Base-by-base conservation (phyloP, 2,888 invertebrate genomes). In the Luperina nickerlii region DNA sequence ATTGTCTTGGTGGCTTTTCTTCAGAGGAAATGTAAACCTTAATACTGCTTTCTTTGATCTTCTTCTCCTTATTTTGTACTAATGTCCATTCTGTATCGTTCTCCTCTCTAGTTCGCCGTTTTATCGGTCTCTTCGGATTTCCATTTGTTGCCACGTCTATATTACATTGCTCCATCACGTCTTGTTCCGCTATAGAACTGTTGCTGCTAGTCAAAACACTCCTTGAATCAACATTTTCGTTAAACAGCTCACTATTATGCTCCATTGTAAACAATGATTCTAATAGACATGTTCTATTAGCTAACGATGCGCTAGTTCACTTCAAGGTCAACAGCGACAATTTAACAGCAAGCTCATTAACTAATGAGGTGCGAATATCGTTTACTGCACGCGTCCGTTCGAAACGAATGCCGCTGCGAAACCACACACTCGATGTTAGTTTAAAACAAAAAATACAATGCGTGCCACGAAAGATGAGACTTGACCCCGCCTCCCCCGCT, bases 181-280 rank as follows among this genome's bases (percentile, higher is more conserved):
- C 71, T 71, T 71, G 57, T 24, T 60, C 57, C 13, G 27, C n/a
- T 32, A 69, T 11, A 32, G 42, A 71, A 60, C 18, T 60, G 42
- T n/a, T 71, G 15, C 42, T 60, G 71, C 42, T 42, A 38, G 24
- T 71, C 38, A 71, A 38, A n/a, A 71, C 71, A 42, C 57, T 42
- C 15, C 51, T 32, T 51, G 69, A 1, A 20, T 54, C 51, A 32
- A 32, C 51, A 54, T 54, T 32, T 11, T 69, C 8, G 32, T 7
- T 69, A 32, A 24, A 54, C 32, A 51, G 4, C 8, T 69, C 51
- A 13, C 15, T 32, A 13, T 69, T 13, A 69, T 24, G 20, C 69
- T 69, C 48, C 15, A 48, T 48, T 48, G 15, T 48, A 48, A 48
- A 13, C 15, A 48, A 48, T 48, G 15, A 48, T 48, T 48, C 48